Percentiles rank a stretch among this genome's conserved stretches.
Evolutionary conservation across 2,113 vertebrate genomes (phyloP).

Genomic region (Riparia riparia): DNA sequence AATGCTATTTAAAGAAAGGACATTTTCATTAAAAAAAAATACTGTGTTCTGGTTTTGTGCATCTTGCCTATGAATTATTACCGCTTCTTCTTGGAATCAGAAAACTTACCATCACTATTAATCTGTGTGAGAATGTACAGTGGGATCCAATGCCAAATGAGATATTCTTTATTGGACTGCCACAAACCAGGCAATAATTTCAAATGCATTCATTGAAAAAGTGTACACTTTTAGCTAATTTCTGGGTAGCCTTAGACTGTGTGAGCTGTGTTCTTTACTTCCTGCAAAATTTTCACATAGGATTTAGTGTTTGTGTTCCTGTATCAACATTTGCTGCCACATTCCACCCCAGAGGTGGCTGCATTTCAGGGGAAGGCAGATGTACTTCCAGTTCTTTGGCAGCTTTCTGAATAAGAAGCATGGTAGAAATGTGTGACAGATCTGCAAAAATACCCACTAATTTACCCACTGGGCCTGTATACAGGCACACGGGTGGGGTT

Average conservation of each 20-base stretch:
- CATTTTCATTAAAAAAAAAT: constrained; percentile 20
- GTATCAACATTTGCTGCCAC: constrained; percentile 9
- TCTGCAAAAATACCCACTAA: constrained; percentile 6
- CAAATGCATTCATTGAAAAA: neutral
- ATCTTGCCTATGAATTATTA: constrained; percentile 52
- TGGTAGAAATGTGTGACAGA: constrained; percentile 49
- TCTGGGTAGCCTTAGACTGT: constrained; percentile 35
- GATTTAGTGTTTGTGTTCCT: constrained; percentile 2
- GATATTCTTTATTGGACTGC: constrained; percentile 1
- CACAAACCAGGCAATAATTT: neutral
- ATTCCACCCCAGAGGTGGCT: constrained; percentile 17
- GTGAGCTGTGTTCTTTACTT: neutral
- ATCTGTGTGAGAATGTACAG: constrained; percentile 6
- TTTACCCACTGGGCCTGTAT: constrained; percentile 15
- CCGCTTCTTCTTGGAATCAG: constrained; percentile 52
- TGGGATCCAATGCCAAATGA: constrained; percentile 1
- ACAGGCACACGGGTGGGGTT: constrained; percentile 4
- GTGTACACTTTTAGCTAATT: constrained; percentile 32
- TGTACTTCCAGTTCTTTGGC: constrained; percentile 36
- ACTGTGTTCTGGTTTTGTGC: constrained; percentile 67
- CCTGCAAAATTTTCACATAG: neutral
- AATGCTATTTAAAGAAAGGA: constrained; percentile 65
- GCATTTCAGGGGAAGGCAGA: constrained; percentile 10
- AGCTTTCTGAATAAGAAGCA: constrained; percentile 37
- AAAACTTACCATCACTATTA: constrained; percentile 11